Conservation (phyloP, 2,888 invertebrate genomes). For the Busseola fusca region DNA sequence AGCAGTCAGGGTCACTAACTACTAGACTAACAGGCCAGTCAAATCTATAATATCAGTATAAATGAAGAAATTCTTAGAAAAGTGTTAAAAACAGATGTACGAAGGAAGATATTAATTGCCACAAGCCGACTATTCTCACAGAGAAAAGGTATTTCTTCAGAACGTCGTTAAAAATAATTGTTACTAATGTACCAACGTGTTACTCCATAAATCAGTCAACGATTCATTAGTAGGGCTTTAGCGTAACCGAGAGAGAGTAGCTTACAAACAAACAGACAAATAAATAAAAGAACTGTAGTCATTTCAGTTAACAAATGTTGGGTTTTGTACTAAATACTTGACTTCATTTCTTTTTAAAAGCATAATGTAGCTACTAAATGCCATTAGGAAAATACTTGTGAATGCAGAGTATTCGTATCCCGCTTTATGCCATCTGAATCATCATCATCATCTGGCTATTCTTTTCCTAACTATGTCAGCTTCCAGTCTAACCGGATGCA, state of each 20-base stretch:
- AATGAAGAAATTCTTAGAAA: slow-evolving; percentile 10
- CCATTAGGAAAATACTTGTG: neutral
- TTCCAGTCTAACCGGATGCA: too few relatives aligned
- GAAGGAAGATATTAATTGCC: slow-evolving; percentile 18
- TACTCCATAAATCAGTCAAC: slow-evolving; percentile 41
- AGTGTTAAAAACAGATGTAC: slow-evolving; percentile 7
- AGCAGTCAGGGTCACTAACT: too few relatives aligned
- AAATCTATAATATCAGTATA: slow-evolving; percentile 14
- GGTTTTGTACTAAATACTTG: slow-evolving; percentile 2
- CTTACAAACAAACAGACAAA: slow-evolving; percentile 23
- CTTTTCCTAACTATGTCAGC: too few relatives aligned
- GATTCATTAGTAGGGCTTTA: slow-evolving; percentile 30
- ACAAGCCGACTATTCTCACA: neutral
- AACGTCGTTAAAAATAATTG: slow-evolving; percentile 23
- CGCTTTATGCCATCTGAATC: too few relatives aligned
- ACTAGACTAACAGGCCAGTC: too few relatives aligned
- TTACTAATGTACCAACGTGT: slow-evolving; percentile 17
- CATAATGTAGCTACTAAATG: neutral
- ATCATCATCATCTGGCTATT: neutral
- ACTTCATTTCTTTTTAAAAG: neutral
- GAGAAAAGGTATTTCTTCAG: slow-evolving; percentile 14
- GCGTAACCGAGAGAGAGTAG: slow-evolving; percentile 10
- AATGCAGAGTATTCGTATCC: neutral
- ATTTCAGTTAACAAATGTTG: slow-evolving; percentile 13
- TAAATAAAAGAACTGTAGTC: slow-evolving; percentile 12